Base-by-base conservation (phyloP, 2,888 invertebrate genomes). In the Lutraria lutraria region DNA sequence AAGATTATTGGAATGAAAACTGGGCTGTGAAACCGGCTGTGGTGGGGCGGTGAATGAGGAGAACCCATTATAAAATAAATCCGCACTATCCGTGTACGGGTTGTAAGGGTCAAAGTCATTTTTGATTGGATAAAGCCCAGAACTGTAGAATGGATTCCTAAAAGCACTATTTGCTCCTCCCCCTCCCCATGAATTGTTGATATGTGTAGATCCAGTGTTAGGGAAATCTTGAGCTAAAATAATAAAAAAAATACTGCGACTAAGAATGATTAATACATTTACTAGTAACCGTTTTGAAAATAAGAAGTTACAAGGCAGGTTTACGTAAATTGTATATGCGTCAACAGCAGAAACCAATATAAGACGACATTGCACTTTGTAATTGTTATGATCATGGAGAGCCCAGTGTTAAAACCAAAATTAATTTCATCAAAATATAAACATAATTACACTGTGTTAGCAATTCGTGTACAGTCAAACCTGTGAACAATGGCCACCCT, bases 91-190 rank as follows among this genome's bases (percentile, higher is more conserved):
- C 3, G 81, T 81, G 87, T 93, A 92, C 25, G 92, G 92, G 43
- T 88, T 83, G 85, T 93, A 93, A 13, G 92, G 87, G 60, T 95
- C 94, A 34, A 94, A 90, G 90, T 95, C 94, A 81, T 93, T 93
- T 85, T 94, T 94, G 88, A 92, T 93, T 68, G 92, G 89, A 88
- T 95, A 94, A n/a, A 94, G 91, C 43, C 93, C 88, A 25, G 91
- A 89, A 72, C 93, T 92, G 34, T 92, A 91, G 12, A 91, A 88
- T 34, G 94, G 93, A 34, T 94, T 90, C 43, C 93, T 87, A 87
- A 94, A 95, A 72, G 93, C 93, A 91, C 93, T 92, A 60, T 56
- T 85, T 0, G 85, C 31, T 29, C 93, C 88, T 82, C 94, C 93
- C 10, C 93, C 86, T 60, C 91, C 88, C 29, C 92, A 86, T 0